Percentiles rank a stretch among this genome's conserved stretches.
These are phyloP conservation scores for Asarcornis scutulata DNA, from an alignment of 2,113 vertebrate genomes.

Conservation along the genomic window DNA sequence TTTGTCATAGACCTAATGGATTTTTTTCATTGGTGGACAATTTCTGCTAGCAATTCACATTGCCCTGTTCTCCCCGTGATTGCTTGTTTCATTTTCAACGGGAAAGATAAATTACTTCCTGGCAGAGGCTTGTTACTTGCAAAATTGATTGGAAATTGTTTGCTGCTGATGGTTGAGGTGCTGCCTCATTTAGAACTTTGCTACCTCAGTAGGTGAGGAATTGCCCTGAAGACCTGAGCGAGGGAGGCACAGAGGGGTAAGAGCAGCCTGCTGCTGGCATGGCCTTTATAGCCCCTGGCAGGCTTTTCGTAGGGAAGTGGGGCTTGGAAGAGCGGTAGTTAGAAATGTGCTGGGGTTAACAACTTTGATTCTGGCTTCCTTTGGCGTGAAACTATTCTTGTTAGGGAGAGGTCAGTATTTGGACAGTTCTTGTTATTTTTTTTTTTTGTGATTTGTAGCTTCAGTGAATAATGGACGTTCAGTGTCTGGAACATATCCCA, in stretches of 20 bases:
- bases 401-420: neutral
- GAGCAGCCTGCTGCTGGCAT: neutral
- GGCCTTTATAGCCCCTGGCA: neutral
- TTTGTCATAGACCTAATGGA: constrained; percentile 52
- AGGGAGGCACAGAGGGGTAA: neutral
- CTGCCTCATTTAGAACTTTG: constrained; percentile 20
- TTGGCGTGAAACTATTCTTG: neutral
- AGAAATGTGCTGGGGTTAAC: neutral
- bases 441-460: neutral
- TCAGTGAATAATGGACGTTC: neutral
- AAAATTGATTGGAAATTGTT: constrained; percentile 56
- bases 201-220: neutral
- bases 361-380: neutral
- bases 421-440: neutral
- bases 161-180: constrained; percentile 28
- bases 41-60: constrained; percentile 41
- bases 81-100: constrained; percentile 42
- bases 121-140: constrained; percentile 33
- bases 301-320: neutral
- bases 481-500: neutral
- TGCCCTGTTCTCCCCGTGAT: constrained; percentile 36
- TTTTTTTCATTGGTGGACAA: constrained; percentile 53
- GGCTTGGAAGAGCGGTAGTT: neutral
- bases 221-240: neutral
- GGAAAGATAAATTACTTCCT: constrained; percentile 56